phyloP scores from a whole-genome alignment of 2,888 invertebrate species.

The Temnothorax unifasciatus region DNA sequence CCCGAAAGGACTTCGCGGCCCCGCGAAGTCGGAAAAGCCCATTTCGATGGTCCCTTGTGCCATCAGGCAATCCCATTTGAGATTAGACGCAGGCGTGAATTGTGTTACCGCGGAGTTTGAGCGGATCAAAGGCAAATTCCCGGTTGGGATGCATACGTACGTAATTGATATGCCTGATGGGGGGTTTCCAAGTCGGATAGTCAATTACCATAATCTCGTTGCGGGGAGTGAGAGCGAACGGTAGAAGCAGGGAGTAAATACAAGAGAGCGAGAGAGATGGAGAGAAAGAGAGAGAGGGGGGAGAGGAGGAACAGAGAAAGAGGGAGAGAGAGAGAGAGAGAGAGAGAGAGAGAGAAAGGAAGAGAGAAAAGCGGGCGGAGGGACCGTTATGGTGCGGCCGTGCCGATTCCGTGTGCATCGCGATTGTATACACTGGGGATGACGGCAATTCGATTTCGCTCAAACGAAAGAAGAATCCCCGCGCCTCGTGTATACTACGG shows the following conservation, averaged over 20 bases:
- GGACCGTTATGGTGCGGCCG: constrained; percentile 61
- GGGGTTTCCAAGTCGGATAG: constrained; percentile 85
- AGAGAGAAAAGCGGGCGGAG: not conserved
- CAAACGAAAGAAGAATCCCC: constrained; percentile 70
- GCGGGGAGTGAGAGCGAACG: constrained; percentile 69
- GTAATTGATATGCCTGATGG: constrained; percentile 85
- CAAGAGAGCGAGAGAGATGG: not conserved
- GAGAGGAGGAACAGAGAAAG: not conserved
- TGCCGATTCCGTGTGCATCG: constrained; percentile 75
- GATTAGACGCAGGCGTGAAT: constrained; percentile 83
- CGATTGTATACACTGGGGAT: constrained; percentile 75
- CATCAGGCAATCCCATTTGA: constrained; percentile 82
- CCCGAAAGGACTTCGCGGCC: constrained; percentile 70
- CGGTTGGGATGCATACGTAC: constrained; percentile 82
- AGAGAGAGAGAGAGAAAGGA: not conserved
- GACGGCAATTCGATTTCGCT: constrained; percentile 75
- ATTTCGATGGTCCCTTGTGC: constrained; percentile 79
- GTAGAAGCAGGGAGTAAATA: constrained; percentile 6
- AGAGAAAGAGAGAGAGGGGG: not conserved
- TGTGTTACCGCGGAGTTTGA: constrained; percentile 83
- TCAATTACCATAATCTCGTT: constrained; percentile 86
- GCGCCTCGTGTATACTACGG: constrained; percentile 42
- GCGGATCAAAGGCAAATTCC: constrained; percentile 85
- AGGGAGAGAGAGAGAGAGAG: too few relatives aligned
- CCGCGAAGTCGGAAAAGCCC: constrained; percentile 77